Evolutionary conservation across 2,797 vertebrate genomes (phyloP).

Genomic region (Rhinatrema bivittatum): DNA sequence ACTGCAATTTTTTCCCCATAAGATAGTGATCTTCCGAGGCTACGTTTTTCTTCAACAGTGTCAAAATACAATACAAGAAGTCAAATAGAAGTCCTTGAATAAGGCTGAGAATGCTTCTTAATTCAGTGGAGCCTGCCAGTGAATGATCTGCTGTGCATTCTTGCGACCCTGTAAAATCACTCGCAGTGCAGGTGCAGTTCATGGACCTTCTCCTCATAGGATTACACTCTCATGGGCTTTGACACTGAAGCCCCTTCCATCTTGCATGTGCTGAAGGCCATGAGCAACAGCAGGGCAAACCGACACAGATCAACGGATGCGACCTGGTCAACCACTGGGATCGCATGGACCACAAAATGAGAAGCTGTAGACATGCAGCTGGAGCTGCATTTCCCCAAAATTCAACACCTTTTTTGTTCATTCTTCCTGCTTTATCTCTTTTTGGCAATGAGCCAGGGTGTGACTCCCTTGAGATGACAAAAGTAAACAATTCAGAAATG

Average conservation of each 20-base stretch:
- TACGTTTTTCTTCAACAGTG: conserved; percentile 23
- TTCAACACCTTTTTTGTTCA: conserved; percentile 53
- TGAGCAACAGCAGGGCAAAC: conserved; percentile 47
- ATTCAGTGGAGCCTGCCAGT: conserved; percentile 20
- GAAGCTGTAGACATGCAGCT: conserved; percentile 57
- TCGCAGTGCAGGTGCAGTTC: conserved; percentile 29
- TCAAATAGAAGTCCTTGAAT: conserved; percentile 13
- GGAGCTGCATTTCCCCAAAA: conserved; percentile 61
- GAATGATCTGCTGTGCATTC: conserved; percentile 25
- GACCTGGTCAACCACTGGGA: too few species aligned
- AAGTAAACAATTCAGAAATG: conserved; percentile 57
- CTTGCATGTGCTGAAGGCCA: conserved; percentile 27
- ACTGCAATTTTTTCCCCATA: conserved; percentile 6
- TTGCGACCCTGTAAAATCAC: conserved; percentile 33
- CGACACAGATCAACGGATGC: conserved; percentile 21
- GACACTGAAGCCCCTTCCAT: conserved; percentile 16
- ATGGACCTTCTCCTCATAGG: conserved; percentile 41
- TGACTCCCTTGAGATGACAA: conserved; percentile 89
- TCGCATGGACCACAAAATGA: conserved; percentile 37
- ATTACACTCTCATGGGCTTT: conserved; percentile 22
- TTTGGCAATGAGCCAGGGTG: conserved; percentile 97
- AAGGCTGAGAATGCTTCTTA: conserved; percentile 19
- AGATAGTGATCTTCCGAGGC: conserved; percentile 12
- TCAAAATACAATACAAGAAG: conserved; percentile 7
- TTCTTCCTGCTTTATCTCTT: conserved; percentile 53